Percentiles rank a stretch among this genome's conserved stretches.
Conservation (phyloP, 2,888 invertebrate species). For the Limnephilus marmoratus region DNA sequence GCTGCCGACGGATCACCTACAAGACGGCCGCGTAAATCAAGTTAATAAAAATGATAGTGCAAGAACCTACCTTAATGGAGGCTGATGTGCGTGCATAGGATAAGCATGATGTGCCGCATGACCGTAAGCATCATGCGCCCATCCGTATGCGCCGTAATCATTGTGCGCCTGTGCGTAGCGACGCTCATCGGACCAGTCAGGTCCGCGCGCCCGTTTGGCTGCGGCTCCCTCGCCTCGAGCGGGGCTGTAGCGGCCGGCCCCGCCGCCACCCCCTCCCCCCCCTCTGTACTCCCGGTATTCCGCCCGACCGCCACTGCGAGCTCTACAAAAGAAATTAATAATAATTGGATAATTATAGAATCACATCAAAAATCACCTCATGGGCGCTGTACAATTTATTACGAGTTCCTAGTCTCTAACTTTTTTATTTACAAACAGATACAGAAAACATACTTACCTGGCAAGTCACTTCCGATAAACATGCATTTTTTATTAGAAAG, state of each 20-base stretch:
- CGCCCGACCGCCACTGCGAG: slow-evolving; percentile 80
- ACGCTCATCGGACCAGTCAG: slow-evolving; percentile 82
- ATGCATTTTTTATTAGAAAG: no score
- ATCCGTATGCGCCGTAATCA: slow-evolving; percentile 77
- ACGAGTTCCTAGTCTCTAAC: no score
- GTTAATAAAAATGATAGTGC: neutral
- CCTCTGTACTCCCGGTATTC: slow-evolving; percentile 88
- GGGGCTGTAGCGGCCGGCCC: slow-evolving; percentile 85
- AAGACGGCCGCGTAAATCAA: no score
- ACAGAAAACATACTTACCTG: no score
- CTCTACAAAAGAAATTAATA: slow-evolving; percentile 37
- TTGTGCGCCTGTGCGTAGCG: slow-evolving; percentile 73
- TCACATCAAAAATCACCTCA: no score
- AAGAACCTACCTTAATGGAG: slow-evolving; percentile 72
- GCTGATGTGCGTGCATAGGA: slow-evolving; percentile 78
- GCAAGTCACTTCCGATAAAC: no score
- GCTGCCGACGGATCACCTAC: no score
- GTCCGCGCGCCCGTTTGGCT: slow-evolving; percentile 84
- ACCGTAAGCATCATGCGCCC: slow-evolving; percentile 77
- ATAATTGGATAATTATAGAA: no score
- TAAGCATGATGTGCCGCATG: slow-evolving; percentile 81
- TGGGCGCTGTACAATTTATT: no score
- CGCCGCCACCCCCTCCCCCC: slow-evolving; percentile 81
- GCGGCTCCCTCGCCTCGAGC: slow-evolving; percentile 86
- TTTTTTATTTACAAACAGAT: no score